Conservation (phyloP, 2,113 vertebrate genomes). For the Strigops habroptila region DNA sequence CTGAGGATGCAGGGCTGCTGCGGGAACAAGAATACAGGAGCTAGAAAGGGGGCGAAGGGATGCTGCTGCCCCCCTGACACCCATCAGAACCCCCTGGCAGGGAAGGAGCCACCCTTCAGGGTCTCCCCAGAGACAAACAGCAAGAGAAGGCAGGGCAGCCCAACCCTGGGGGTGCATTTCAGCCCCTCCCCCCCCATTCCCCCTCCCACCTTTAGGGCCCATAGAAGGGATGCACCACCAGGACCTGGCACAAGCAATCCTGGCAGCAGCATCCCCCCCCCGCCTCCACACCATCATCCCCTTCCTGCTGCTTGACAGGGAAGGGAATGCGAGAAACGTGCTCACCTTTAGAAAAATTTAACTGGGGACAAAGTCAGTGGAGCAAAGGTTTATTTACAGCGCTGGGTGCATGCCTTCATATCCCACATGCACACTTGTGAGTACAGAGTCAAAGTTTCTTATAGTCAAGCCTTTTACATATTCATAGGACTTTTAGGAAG, state of each 20-base stretch:
- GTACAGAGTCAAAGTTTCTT: too few relatives aligned
- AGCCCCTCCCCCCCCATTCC: not conserved
- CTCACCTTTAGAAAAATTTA: too few relatives aligned
- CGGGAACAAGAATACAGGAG: too few relatives aligned
- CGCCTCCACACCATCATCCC: not conserved
- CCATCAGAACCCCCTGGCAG: not conserved
- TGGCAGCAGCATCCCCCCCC: not conserved
- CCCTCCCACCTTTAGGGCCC: not conserved
- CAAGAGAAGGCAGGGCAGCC: not conserved
- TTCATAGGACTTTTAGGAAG: too few relatives aligned
- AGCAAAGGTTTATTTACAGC: too few relatives aligned
- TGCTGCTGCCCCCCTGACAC: not conserved
- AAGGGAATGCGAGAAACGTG: too few relatives aligned
- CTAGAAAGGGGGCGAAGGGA: not conserved
- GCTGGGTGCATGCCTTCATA: too few relatives aligned
- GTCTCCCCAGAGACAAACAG: not conserved
- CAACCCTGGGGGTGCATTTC: not conserved
- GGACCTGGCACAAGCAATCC: not conserved
- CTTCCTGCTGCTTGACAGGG: not conserved
- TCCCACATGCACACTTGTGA: too few relatives aligned
- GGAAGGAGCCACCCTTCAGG: not conserved
- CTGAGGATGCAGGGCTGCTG: fast-evolving
- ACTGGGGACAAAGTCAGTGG: too few relatives aligned
- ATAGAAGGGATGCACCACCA: not conserved
- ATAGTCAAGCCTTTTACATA: too few relatives aligned